Percentiles rank a stretch among this genome's conserved stretches.
phyloP scores from a whole-genome alignment of 2,888 invertebrate species.

The Hemaris fuciformis region DNA sequence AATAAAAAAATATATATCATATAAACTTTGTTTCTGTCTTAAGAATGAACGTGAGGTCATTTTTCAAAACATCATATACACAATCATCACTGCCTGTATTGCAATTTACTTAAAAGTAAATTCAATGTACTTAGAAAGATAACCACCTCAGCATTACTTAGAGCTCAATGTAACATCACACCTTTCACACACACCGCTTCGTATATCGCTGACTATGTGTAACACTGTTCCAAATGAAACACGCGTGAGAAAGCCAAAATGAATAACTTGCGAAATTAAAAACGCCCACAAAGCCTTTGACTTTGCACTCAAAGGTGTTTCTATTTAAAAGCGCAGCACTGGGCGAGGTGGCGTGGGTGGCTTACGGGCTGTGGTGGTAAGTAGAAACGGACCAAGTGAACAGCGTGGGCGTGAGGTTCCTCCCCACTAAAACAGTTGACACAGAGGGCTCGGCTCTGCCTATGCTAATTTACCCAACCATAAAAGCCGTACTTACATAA shows the following conservation, averaged over 20 bases:
- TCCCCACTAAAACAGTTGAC: neutral
- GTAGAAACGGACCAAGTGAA: neutral
- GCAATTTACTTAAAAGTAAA: too few relatives aligned
- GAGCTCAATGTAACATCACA: neutral
- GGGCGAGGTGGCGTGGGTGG: neutral
- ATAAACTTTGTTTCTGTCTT: too few relatives aligned
- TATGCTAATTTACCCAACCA: neutral
- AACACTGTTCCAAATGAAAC: neutral
- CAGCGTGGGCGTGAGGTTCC: neutral
- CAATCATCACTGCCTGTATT: neutral
- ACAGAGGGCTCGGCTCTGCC: neutral
- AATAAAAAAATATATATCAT: too few relatives aligned
- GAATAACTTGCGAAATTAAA: slow-evolving; percentile 2
- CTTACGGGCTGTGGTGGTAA: neutral
- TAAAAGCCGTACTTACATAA: neutral
- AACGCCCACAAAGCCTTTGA: neutral
- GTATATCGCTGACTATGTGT: neutral
- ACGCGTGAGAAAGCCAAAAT: neutral
- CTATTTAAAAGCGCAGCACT: neutral
- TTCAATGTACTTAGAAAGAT: too few relatives aligned
- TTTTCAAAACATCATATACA: too few relatives aligned
- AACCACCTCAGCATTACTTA: too few relatives aligned
- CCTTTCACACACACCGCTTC: neutral
- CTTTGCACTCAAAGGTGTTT: neutral
- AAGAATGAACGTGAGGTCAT: too few relatives aligned